Evolutionary conservation across 2,113 vertebrate genomes (phyloP).

Genomic region (Alosa alosa): DNA sequence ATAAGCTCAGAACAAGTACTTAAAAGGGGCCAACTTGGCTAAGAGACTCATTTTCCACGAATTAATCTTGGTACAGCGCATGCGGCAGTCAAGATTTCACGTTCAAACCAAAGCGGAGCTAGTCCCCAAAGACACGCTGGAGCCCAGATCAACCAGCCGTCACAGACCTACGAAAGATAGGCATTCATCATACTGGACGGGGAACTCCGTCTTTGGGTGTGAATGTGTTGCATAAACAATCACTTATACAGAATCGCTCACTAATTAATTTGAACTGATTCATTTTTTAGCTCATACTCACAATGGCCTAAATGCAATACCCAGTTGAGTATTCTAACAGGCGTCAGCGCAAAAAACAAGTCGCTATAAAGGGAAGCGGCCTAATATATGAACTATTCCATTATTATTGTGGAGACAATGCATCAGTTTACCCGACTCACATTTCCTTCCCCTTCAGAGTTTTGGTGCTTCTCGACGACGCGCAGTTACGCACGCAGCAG

Average conservation of each 20-base stretch:
- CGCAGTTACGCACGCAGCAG: neutral
- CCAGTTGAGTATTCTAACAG: conserved; percentile 10
- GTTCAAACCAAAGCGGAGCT: neutral
- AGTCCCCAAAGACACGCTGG: neutral
- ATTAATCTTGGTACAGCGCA: neutral
- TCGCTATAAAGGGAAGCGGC: neutral
- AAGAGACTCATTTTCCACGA: neutral
- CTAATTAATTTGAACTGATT: neutral
- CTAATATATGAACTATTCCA: neutral
- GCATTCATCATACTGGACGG: neutral
- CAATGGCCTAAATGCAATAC: neutral
- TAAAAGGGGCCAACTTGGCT: conserved; percentile 9
- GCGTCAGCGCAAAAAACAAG: neutral
- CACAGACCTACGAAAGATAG: neutral
- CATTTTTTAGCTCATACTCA: neutral
- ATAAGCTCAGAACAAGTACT: neutral
- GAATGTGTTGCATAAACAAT: neutral
- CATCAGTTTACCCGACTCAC: neutral
- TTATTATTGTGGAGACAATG: neutral
- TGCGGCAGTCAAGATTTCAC: neutral
- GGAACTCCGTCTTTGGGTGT: conserved; percentile 1
- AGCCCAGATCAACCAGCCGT: neutral
- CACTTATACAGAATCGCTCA: neutral
- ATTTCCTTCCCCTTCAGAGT: neutral
- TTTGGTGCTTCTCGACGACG: neutral